phyloP scores from a whole-genome alignment of 2,797 vertebrate genomes.

The Clarias platycephalus region DNA sequence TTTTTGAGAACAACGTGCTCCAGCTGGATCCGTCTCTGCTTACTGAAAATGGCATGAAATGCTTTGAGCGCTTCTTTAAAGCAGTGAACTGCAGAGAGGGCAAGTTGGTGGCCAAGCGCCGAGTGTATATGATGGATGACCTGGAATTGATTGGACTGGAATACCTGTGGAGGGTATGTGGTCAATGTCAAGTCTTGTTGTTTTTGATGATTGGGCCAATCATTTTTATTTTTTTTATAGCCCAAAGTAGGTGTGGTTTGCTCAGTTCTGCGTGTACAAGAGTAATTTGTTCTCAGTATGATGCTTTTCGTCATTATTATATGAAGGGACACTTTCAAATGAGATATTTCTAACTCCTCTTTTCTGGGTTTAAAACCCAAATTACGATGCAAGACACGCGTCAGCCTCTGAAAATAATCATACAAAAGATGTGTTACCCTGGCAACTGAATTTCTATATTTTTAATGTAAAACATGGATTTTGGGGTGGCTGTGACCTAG shows the following conservation, averaged over 20 bases:
- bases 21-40: constrained; percentile 97
- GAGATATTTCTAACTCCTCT: not conserved
- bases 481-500: constrained; percentile 30
- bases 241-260: not conserved
- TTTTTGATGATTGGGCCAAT: not conserved
- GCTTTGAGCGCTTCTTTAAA: constrained; percentile 99
- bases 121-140: constrained; percentile 99
- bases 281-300: not conserved
- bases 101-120: constrained; percentile 95
- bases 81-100: constrained; percentile 99
- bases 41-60: constrained; percentile 99
- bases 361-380: not conserved
- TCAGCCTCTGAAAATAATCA: not conserved
- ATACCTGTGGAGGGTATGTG: constrained; percentile 97
- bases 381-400: not conserved
- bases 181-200: no score
- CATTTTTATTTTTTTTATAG: not conserved
- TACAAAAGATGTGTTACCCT: constrained; percentile 20
- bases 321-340: no score
- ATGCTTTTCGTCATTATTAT: no score
- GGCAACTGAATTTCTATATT: constrained; percentile 35
- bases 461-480: constrained; percentile 17
- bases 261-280: not conserved
- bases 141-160: constrained; percentile 98
- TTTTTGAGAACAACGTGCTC: constrained; percentile 99